Evolutionary conservation across 2,113 vertebrate species (phyloP), one percentile per base, ranked within the genome.

Genomic region (Tympanuchus pallidicinctus): DNA sequence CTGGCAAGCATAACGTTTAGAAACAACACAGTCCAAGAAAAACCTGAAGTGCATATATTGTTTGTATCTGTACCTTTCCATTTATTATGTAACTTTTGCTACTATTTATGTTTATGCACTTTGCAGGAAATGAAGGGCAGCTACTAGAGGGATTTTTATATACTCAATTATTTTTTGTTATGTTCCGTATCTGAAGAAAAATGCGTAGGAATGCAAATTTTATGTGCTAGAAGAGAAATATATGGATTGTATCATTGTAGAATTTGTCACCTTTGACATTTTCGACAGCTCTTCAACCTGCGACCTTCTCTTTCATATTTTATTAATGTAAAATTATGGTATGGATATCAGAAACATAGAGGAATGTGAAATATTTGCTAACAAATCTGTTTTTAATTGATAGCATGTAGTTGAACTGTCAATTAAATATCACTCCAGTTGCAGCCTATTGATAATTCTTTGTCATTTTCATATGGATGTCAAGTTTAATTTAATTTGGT

Each of bases 401-500:
- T 30, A 84, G n/a, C 22, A 11, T 34, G 7, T 30, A 19, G 36
- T 43, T 82, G 74, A 75, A 43, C 52, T 78, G 40, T 50, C 45
- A 74, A 54, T 75, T 76, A 59, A 74, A 87, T 89, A 30, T 73
- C 13, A 34, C 27, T 80, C 25, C 18, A 87, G 17, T 77, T 74
- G 60, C 57, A 13, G 10, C 36, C 12, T 88, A 78, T 89, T 88
- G 89, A 85, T 81, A 69, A 69, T 13, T 95, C 69, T 73, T 75
- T 71, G 18, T 50, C 84, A 93, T 73, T 80, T 92, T 92, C 7
- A 0, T 50, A 64, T 11, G 47, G 80, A 86, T 64, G 87, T 59
- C 90, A 92, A 73, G 28, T 94, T 94, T 85, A 94, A 90, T 95
- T 94, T 89, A 90, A 83, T 52, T 72, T 76, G 18, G 91, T 61